These are phyloP conservation scores for Caiman crocodilus DNA, from an alignment of 2,797 vertebrate genomes.

Conservation along the genomic window DNA sequence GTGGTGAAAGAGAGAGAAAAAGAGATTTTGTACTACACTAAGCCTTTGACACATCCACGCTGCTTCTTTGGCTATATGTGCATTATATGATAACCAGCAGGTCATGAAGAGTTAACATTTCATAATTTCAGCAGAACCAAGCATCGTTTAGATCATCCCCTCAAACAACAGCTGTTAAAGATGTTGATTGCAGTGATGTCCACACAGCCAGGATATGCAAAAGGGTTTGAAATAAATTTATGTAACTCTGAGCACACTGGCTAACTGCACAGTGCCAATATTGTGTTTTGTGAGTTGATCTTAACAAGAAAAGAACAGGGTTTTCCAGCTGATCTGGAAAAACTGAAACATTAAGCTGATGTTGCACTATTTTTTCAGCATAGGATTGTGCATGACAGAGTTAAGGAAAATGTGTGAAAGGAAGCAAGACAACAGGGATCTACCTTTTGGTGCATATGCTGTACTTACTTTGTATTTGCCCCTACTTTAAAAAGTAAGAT, in stretches of 20 bases:
- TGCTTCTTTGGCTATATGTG: neutral
- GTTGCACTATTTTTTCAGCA: neutral
- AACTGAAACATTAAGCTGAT: constrained; percentile 2
- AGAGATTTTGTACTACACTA: neutral
- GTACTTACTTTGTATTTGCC: neutral
- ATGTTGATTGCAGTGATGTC: constrained; percentile 1
- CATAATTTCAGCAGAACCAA: constrained; percentile 19
- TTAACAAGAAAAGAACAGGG: constrained; percentile 4
- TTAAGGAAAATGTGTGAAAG: neutral
- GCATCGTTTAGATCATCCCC: constrained; percentile 17
- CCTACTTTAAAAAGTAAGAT: neutral
- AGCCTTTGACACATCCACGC: neutral
- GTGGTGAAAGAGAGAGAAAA: neutral
- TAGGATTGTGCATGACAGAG: neutral
- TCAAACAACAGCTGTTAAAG: constrained; percentile 36
- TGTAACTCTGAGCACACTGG: neutral
- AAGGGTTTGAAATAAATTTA: neutral
- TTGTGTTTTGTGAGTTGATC: neutral
- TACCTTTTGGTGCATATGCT: neutral
- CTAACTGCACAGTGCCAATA: neutral
- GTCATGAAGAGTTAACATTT: constrained; percentile 33
- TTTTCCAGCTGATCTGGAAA: neutral
- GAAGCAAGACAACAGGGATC: neutral
- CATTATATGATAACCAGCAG: constrained; percentile 13
- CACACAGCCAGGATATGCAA: constrained; percentile 15